Conservation (phyloP, 2,113 vertebrate genomes). For the Cyanoderma ruficeps region DNA sequence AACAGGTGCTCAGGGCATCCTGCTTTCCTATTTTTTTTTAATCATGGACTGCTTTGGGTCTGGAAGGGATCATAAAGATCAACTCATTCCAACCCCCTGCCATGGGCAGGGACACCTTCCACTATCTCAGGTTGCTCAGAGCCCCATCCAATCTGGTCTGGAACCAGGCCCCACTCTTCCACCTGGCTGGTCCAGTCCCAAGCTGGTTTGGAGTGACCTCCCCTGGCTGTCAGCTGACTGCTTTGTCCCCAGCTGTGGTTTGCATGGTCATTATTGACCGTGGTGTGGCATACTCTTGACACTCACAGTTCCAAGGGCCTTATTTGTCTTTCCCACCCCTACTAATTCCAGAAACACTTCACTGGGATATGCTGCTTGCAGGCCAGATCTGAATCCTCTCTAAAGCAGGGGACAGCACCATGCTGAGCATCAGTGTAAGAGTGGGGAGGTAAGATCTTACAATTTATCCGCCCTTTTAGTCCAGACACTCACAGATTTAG, state of each 20-base stretch:
- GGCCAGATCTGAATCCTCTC: no score
- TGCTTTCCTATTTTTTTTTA: not conserved
- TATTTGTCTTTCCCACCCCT: not conserved
- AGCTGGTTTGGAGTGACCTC: not conserved
- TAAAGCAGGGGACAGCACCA: rapidly evolving
- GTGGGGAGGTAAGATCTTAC: not conserved
- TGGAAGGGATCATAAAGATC: not conserved
- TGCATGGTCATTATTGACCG: not conserved
- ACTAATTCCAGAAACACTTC: not conserved
- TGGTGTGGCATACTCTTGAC: not conserved
- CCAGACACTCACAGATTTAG: not conserved
- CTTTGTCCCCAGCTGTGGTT: not conserved
- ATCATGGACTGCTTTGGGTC: not conserved
- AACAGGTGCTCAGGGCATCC: not conserved
- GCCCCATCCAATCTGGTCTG: not conserved
- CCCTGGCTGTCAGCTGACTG: not conserved
- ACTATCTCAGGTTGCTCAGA: not conserved
- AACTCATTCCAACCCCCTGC: not conserved
- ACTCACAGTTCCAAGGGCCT: not conserved
- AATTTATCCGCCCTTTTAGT: not conserved
- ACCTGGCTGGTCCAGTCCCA: not conserved
- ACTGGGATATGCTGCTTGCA: rapidly evolving
- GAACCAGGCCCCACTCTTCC: not conserved
- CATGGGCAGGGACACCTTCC: not conserved
- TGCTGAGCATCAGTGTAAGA: not conserved